Percentiles rank a stretch among this genome's conserved stretches.
Evolutionary conservation across 2,888 invertebrate genomes (phyloP).

Genomic region (Eupeodes luniger): DNA sequence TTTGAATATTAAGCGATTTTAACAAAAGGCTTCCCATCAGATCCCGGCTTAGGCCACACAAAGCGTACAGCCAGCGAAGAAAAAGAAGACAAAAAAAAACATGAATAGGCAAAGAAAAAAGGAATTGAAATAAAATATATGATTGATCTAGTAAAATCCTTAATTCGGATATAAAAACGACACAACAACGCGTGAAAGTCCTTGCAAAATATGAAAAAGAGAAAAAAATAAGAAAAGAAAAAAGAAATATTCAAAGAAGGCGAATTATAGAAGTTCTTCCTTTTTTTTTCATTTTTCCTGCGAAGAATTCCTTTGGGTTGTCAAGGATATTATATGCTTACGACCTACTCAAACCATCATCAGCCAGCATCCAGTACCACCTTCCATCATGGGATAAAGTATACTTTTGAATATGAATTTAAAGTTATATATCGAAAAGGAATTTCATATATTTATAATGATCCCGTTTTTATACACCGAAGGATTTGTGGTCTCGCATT

Average conservation of each 20-base stretch:
- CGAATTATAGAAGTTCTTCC: constrained; percentile 39
- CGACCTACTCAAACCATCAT: neutral
- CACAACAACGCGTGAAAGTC: constrained; percentile 72
- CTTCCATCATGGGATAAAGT: neutral
- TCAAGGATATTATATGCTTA: constrained; percentile 48
- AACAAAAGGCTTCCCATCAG: constrained; percentile 59
- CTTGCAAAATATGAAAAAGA: constrained; percentile 1
- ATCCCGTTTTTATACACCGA: constrained; percentile 53
- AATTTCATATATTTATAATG: constrained; percentile 61
- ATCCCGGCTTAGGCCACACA: constrained; percentile 63
- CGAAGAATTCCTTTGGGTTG: constrained; percentile 46
- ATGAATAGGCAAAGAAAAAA: constrained; percentile 36
- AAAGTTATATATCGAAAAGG: constrained; percentile 29
- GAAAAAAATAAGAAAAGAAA: neutral
- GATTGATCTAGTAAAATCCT: constrained; percentile 72
- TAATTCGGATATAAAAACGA: constrained; percentile 73
- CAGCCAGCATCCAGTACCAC: constrained; percentile 15
- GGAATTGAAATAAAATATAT: constrained; percentile 47
- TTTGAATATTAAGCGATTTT: constrained; percentile 73
- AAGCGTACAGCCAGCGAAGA: constrained; percentile 30
- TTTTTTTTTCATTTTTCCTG: neutral
- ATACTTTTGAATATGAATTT: neutral
- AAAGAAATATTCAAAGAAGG: constrained; percentile 42
- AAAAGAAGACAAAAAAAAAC: constrained; percentile 32
- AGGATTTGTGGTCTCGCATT: constrained; percentile 64